These are phyloP conservation scores for Philereme vetulata DNA, from an alignment of 2,888 invertebrate genomes.

Conservation along the genomic window DNA sequence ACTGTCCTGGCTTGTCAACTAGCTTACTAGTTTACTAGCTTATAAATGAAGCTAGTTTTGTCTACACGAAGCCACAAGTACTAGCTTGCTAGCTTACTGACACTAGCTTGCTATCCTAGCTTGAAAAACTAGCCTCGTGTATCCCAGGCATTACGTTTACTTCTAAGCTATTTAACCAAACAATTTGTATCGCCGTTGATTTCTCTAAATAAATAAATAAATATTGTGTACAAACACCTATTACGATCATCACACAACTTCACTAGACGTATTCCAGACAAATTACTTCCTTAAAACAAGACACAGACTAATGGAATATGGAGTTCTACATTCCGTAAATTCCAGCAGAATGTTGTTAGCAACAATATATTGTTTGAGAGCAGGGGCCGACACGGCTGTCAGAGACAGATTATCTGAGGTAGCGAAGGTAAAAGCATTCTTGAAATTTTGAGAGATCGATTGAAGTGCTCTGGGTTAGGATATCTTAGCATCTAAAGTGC, in stretches of 20 bases:
- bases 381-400: conserved; percentile 37
- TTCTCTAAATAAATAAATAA: too few relatives aligned
- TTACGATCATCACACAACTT: neutral
- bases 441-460: conserved; percentile 16
- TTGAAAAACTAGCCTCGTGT: too few relatives aligned
- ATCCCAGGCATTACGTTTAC: too few relatives aligned
- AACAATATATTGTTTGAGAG: conserved; percentile 39
- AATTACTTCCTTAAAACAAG: neutral
- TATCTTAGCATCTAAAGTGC: conserved; percentile 1
- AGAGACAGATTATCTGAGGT: conserved; percentile 36
- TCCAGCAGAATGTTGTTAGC: conserved; percentile 25
- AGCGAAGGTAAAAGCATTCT: conserved; percentile 19
- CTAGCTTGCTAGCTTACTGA: too few relatives aligned
- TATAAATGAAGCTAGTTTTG: too few relatives aligned
- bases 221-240: too few relatives aligned
- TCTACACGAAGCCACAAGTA: too few relatives aligned
- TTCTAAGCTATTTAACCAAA: too few relatives aligned
- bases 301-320: conserved; percentile 3
- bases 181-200: too few relatives aligned
- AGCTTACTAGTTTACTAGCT: too few relatives aligned
- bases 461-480: neutral
- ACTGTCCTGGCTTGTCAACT: too few relatives aligned
- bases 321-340: conserved; percentile 3
- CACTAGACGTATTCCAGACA: neutral
- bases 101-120: too few relatives aligned